A percentile compares a stretch with the other conserved stretches of the same genome.
These are phyloP conservation scores for Apus apus DNA, from an alignment of 2,113 vertebrate species.

Conservation along the genomic window DNA sequence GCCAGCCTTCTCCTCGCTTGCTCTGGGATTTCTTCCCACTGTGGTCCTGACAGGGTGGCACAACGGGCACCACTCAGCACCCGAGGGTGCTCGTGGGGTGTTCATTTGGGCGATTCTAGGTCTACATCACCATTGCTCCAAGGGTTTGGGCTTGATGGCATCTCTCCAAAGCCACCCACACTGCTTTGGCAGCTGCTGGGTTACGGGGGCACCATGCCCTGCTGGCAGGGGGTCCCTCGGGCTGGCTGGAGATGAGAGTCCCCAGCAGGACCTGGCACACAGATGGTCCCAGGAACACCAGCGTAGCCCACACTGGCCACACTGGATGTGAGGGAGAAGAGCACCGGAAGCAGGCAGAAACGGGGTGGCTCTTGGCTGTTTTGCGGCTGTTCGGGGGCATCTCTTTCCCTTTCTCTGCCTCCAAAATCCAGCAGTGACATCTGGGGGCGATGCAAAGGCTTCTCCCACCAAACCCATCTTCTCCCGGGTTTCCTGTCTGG, in stretches of 20 bases:
- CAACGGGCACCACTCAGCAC: accelerated
- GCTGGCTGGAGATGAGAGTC: accelerated
- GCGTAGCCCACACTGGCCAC: accelerated
- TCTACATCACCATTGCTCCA: accelerated
- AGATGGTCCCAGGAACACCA: accelerated
- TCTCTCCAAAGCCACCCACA: not conserved
- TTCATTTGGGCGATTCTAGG: not conserved
- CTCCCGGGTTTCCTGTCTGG: not conserved
- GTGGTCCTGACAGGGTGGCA: accelerated
- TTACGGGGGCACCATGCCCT: no score
- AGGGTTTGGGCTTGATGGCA: not conserved
- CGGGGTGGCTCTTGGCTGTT: accelerated
- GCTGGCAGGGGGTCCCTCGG: accelerated
- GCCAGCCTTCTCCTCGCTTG: not conserved
- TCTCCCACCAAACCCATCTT: accelerated
- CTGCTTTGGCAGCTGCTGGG: accelerated
- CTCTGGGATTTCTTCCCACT: accelerated
- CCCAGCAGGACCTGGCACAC: accelerated
- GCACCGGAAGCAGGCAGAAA: not conserved
- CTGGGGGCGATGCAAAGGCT: accelerated
- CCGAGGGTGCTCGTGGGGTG: accelerated
- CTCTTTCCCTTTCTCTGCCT: no score
- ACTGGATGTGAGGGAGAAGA: constrained; percentile 32
- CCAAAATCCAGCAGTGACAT: no score
- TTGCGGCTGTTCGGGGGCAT: not conserved